Base-by-base conservation (phyloP, 2,888 invertebrate genomes). In the Drosophila paucipuncta region DNA sequence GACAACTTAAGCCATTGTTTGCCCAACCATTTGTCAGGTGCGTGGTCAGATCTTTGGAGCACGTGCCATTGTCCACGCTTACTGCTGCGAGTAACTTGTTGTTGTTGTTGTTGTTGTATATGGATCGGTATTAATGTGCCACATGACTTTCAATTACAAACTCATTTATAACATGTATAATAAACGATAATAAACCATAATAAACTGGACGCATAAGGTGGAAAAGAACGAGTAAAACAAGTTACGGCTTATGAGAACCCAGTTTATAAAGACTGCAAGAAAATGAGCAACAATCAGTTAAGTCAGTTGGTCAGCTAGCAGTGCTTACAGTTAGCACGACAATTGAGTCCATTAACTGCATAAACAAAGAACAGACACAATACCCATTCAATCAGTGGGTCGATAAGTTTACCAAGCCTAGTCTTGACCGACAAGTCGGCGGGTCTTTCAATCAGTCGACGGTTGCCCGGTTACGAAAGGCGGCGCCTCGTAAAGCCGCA, bases 401-500 rank as follows among this genome's bases (percentile, higher is more conserved):
- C 50, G 33, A 16, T 49, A 50, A 43, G 43, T n/a, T 53, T 37
- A 39, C 35, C 16, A 25, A 55, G 41, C 47, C 61, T 50, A 41
- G 58, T 54, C 65, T 54, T 66, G 58, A 59, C 47, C 60, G 49
- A 50, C 76, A 59, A 53, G 39, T 58, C 53, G 25, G 28, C 52
- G 6, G 64, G 52, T 31, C 64, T 58, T 54, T 65, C 33, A 65
- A 52, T 66, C 62, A 41, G 54, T 28, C 53, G 25, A 25, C 47
- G 33, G 58, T 54, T 55, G 58, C 57, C 53, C 43, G 64, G 77
- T 84, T 84, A 71, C 68, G 86, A 72, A 84, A 85, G 69, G 65
- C 57, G 65, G 55, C 66, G 76, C 73, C 73, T 39, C 25, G 53
- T 43, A 49, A 49, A 49, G 47, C 74, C 31, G 30, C 68, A 70